Evolutionary conservation across 2,797 vertebrate genomes (phyloP).

Genomic region (Nannoperca obscura): DNA sequence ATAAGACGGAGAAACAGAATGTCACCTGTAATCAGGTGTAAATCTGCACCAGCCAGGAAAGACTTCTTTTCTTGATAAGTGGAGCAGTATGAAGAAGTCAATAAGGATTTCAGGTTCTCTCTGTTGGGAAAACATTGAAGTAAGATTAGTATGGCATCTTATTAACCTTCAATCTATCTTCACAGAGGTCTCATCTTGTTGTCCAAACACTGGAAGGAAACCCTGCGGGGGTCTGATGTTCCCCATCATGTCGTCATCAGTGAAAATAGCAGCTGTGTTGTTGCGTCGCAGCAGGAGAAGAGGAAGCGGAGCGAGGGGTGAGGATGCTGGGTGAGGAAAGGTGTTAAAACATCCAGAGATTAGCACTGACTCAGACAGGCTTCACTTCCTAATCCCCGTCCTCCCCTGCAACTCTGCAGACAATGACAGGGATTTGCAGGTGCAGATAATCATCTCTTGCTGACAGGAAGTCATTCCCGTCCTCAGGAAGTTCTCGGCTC

Average conservation of each 20-base stretch:
- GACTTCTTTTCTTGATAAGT: slow-evolving; percentile 1
- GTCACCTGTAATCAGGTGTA: slow-evolving; percentile 26
- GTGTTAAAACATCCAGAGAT: slow-evolving; percentile 53
- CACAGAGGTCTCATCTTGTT: slow-evolving; percentile 24
- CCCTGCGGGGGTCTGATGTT: slow-evolving; percentile 27
- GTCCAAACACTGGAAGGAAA: slow-evolving; percentile 28
- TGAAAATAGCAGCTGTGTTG: slow-evolving; percentile 6
- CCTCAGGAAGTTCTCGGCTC: slow-evolving; percentile 24
- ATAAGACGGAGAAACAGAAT: slow-evolving; percentile 18
- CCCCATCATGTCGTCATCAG: slow-evolving; percentile 20
- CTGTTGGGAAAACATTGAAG: slow-evolving; percentile 16
- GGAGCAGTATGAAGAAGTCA: slow-evolving; percentile 4
- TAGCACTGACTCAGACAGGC: slow-evolving; percentile 35
- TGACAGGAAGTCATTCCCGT: slow-evolving; percentile 62
- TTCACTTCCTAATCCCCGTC: slow-evolving; percentile 36
- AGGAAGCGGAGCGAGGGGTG: slow-evolving; percentile 28
- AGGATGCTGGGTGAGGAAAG: slow-evolving; percentile 37
- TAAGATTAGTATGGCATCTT: slow-evolving; percentile 9
- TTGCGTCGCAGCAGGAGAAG: slow-evolving; percentile 18
- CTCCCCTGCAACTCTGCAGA: slow-evolving; percentile 26
- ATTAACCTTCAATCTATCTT: not conserved
- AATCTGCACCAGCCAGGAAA: slow-evolving; percentile 7
- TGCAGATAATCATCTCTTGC: slow-evolving; percentile 61
- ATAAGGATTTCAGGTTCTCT: slow-evolving; percentile 10
- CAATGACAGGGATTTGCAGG: slow-evolving; percentile 42